These are phyloP conservation scores for Caenorhabditis drosophilae DNA, from an alignment of 2,888 invertebrate genomes.

Conservation along the genomic window DNA sequence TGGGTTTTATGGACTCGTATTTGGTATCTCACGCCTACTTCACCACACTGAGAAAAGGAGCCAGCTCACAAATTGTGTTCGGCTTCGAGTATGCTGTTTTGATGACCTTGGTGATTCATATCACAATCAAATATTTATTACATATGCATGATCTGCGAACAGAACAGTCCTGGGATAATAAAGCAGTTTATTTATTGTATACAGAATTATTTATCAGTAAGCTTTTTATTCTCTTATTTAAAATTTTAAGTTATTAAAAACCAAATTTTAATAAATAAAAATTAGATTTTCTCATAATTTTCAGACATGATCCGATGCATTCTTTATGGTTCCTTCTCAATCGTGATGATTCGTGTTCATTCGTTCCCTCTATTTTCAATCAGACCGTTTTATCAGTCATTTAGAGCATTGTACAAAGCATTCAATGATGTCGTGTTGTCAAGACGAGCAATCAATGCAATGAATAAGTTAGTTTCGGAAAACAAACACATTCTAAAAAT, in stretches of 20 bases:
- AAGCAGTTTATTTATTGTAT: slow-evolving; percentile 94
- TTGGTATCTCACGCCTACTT: slow-evolving; percentile 93
- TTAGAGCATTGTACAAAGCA: slow-evolving; percentile 88
- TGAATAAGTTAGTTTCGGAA: slow-evolving; percentile 58
- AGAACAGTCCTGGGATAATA: slow-evolving; percentile 90
- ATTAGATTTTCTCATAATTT: no score
- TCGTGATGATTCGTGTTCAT: slow-evolving; percentile 94
- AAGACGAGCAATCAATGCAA: slow-evolving; percentile 70
- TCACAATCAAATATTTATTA: slow-evolving; percentile 86
- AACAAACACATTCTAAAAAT: neutral
- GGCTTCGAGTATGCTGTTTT: slow-evolving; percentile 99
- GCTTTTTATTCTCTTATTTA: no score
- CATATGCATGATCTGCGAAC: slow-evolving; percentile 89
- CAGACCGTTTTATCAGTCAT: slow-evolving; percentile 98
- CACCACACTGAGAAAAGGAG: slow-evolving; percentile 88
- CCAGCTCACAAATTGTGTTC: slow-evolving; percentile 96
- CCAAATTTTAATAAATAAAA: no score
- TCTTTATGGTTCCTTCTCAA: slow-evolving; percentile 88
- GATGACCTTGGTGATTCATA: slow-evolving; percentile 79
- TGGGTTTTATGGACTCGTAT: slow-evolving; percentile 84
- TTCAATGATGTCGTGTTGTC: slow-evolving; percentile 95
- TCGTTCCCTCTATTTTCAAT: slow-evolving; percentile 97
- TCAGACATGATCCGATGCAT: slow-evolving; percentile 77
- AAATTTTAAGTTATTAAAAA: neutral
- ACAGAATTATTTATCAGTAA: slow-evolving; percentile 91